These are phyloP conservation scores for Ypsolopha sequella DNA, from an alignment of 2,888 invertebrate species.

Conservation along the genomic window DNA sequence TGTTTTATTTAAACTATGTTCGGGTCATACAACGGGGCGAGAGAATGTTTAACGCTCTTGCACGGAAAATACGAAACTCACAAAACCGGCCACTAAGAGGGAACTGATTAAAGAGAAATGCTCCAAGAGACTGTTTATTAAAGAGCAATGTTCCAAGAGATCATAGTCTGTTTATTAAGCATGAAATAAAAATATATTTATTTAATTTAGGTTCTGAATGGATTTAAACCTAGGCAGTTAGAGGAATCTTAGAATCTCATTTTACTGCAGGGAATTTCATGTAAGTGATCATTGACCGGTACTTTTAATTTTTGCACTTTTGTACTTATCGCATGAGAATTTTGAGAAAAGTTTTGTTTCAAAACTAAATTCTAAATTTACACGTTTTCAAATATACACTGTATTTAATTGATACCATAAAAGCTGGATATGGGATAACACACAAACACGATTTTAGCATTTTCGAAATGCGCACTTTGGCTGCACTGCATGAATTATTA, in stretches of 20 bases:
- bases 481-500: too few relatives aligned
- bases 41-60: neutral
- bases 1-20: neutral
- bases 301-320: conserved; percentile 33
- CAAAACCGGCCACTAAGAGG: too few relatives aligned
- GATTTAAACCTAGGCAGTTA: neutral
- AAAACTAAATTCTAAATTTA: neutral
- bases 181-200: too few relatives aligned
- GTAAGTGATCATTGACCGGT: conserved; percentile 66
- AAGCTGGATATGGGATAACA: neutral
- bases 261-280: conserved; percentile 3
- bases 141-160: too few relatives aligned
- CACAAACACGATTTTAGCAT: neutral
- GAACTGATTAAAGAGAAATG: too few relatives aligned
- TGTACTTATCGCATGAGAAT: conserved; percentile 32
- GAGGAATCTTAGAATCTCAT: neutral
- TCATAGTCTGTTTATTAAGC: too few relatives aligned
- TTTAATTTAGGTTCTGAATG: too few relatives aligned
- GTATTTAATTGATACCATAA: neutral
- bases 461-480: too few relatives aligned
- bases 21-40: neutral
- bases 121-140: too few relatives aligned
- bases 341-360: conserved; percentile 10
- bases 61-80: too few relatives aligned
- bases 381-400: neutral